Percentiles rank a stretch among this genome's conserved stretches.
Evolutionary conservation across 2,888 invertebrate species (phyloP).

Genomic region (Abrostola triplasia): DNA sequence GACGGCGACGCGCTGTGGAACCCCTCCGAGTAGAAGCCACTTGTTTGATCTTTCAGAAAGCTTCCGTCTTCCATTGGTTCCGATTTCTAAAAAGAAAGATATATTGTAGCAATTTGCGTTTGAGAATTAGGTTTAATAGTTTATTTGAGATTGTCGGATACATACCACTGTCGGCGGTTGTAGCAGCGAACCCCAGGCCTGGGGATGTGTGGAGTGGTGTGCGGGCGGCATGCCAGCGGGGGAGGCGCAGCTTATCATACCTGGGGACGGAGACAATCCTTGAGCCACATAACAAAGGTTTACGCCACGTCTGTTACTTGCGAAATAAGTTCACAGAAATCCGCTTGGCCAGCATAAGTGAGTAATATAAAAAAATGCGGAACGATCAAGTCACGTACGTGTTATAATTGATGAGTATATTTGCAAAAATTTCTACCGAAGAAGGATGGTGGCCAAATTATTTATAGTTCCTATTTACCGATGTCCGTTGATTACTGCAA

Average conservation of each 20-base stretch:
- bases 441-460: constrained; percentile 8
- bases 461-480: neutral
- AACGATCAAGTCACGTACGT: constrained; percentile 44
- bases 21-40: constrained; percentile 89
- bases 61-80: constrained; percentile 84
- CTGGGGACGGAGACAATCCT: constrained; percentile 59
- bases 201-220: constrained; percentile 72
- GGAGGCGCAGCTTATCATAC: constrained; percentile 83
- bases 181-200: constrained; percentile 74
- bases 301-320: constrained; percentile 45
- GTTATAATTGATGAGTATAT: constrained; percentile 35
- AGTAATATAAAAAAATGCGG: constrained; percentile 61
- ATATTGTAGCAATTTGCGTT: constrained; percentile 34
- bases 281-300: constrained; percentile 8
- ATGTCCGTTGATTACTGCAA: constrained; percentile 5
- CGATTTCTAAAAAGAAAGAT: constrained; percentile 85
- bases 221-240: constrained; percentile 84
- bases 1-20: constrained; percentile 89
- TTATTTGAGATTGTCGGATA: constrained; percentile 24
- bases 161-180: constrained; percentile 80
- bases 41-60: constrained; percentile 88
- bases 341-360: constrained; percentile 40
- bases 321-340: constrained; percentile 49
- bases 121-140: neutral
- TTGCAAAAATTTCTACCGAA: constrained; percentile 30